Conservation (phyloP, 2,797 vertebrate species). For the Myotis daubentonii region DNA sequence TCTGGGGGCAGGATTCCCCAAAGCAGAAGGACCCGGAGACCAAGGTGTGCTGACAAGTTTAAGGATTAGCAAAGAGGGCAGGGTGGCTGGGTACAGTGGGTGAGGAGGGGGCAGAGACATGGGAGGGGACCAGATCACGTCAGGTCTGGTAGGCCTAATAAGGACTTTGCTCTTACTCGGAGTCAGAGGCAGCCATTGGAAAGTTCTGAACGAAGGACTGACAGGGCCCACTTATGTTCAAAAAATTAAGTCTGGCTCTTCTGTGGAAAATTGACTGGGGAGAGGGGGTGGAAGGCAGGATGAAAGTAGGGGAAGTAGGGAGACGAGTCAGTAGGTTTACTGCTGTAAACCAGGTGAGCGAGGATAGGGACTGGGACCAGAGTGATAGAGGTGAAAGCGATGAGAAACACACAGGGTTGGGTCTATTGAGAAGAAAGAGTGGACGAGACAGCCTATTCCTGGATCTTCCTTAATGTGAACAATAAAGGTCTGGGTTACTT, state of each 20-base stretch:
- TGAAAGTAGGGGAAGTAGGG: not conserved
- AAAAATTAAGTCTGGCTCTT: not conserved
- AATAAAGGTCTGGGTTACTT: not conserved
- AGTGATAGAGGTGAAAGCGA: not conserved
- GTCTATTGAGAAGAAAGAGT: not conserved
- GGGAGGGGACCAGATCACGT: not conserved
- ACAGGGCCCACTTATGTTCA: not conserved
- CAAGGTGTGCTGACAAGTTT: not conserved
- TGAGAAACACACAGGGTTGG: not conserved
- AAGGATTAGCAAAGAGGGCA: not conserved
- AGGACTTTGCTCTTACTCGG: not conserved
- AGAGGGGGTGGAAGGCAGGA: not conserved
- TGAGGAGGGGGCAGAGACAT: not conserved
- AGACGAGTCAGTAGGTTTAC: not conserved
- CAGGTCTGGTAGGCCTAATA: not conserved
- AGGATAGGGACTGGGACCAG: not conserved
- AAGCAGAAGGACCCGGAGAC: not conserved
- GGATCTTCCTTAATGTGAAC: not conserved
- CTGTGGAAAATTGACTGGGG: not conserved
- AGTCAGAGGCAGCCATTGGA: not conserved
- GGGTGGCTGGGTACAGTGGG: not conserved
- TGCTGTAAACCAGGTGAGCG: not conserved
- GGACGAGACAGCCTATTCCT: not conserved
- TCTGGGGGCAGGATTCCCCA: not conserved
- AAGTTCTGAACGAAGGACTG: conserved; percentile 3